Conservation (phyloP, 1,140 invertebrate species). For the Mamestra configurata region DNA sequence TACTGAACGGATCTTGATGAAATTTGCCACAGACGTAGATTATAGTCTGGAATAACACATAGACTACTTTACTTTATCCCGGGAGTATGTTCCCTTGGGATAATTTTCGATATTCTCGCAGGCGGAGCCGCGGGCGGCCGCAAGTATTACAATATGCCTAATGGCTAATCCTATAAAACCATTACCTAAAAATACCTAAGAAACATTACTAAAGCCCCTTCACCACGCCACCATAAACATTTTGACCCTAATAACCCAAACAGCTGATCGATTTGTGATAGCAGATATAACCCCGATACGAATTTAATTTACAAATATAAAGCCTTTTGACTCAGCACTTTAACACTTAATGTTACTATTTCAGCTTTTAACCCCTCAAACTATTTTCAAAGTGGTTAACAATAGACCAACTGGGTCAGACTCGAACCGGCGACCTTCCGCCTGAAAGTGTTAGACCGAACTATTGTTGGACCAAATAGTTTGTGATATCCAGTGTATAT, state of each 20-base stretch:
- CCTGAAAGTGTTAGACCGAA: constrained; percentile 14
- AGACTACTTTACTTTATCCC: too few species aligned
- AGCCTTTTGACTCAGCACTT: constrained; percentile 29
- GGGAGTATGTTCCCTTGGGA: too few species aligned
- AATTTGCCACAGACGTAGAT: too few species aligned
- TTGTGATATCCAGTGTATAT: neutral
- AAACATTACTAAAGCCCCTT: neutral
- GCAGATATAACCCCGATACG: constrained; percentile 14
- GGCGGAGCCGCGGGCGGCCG: too few species aligned
- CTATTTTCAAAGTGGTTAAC: constrained; percentile 39
- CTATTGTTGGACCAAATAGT: constrained; percentile 38
- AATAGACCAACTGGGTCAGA: constrained; percentile 45
- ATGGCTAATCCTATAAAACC: neutral
- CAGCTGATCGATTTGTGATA: constrained; percentile 1
- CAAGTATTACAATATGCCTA: neutral
- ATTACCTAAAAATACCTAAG: neutral
- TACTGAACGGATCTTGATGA: too few species aligned
- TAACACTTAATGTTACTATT: neutral
- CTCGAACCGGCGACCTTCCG: constrained; percentile 40
- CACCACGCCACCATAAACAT: neutral
- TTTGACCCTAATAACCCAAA: constrained; percentile 36
- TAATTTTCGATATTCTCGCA: too few species aligned
- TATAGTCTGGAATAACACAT: too few species aligned
- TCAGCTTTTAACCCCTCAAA: constrained; percentile 27
- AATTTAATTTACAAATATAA: constrained; percentile 43